phyloP scores from a whole-genome alignment of 2,113 vertebrate species.

The Furnarius figulus region DNA sequence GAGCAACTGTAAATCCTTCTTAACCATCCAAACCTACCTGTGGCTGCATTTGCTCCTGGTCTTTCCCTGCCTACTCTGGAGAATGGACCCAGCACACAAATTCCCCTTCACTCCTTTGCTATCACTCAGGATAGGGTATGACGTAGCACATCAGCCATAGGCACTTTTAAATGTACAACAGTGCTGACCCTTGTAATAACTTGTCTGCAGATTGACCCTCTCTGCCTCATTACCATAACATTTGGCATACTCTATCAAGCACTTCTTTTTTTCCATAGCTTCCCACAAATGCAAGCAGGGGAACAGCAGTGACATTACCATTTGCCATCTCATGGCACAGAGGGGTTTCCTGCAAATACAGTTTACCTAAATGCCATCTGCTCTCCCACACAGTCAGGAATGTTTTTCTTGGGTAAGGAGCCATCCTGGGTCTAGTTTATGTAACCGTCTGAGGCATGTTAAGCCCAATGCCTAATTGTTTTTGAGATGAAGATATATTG shows the following conservation, averaged over 20 bases:
- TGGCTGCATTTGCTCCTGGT: neutral
- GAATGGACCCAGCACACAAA: neutral
- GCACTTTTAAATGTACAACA: neutral
- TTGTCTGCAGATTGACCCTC: neutral
- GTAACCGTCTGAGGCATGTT: neutral
- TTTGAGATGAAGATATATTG: neutral
- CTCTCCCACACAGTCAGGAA: conserved; percentile 16
- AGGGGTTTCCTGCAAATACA: conserved; percentile 7
- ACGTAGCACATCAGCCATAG: neutral
- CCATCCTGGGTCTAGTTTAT: neutral
- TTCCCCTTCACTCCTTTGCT: neutral
- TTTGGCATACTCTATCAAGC: neutral
- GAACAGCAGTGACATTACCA: neutral
- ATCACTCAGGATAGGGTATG: neutral
- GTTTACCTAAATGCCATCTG: conserved; percentile 54
- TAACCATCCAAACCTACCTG: neutral
- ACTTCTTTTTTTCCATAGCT: neutral
- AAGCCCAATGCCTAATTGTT: conserved; percentile 11
- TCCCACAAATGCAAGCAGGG: neutral
- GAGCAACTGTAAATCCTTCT: neutral
- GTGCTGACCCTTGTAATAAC: neutral
- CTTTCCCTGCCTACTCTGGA: neutral
- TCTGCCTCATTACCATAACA: neutral
- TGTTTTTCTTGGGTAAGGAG: conserved; percentile 11
- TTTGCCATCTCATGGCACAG: conserved; percentile 34